phyloP scores from a whole-genome alignment of 2,113 vertebrate genomes.

The Noturus placidus region DNA sequence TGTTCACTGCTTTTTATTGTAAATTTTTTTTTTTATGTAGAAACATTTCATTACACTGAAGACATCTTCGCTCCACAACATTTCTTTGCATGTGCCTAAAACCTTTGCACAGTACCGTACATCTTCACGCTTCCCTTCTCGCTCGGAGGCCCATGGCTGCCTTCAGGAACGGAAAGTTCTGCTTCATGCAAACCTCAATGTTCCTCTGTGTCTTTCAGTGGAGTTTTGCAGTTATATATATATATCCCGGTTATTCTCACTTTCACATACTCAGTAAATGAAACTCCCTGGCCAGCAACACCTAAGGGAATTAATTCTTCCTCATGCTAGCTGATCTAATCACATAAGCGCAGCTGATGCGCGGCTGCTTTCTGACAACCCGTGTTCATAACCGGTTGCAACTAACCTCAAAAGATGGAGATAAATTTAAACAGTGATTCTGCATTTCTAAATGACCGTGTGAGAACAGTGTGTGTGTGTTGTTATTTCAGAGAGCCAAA shows the following conservation, averaged over 20 bases:
- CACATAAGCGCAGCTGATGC: not conserved
- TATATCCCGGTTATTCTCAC: slow-evolving; percentile 66
- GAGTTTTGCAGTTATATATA: slow-evolving; percentile 64
- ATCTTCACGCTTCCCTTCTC: not conserved
- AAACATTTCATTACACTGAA: too few relatives aligned
- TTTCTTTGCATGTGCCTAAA: too few relatives aligned
- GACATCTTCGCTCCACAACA: too few relatives aligned
- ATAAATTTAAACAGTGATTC: not conserved
- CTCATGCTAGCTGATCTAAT: not conserved
- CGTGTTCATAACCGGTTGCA: not conserved
- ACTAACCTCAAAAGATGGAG: not conserved
- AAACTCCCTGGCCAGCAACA: slow-evolving; percentile 55
- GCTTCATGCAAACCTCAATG: slow-evolving; percentile 50
- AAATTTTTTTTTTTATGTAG: too few relatives aligned
- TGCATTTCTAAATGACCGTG: slow-evolving; percentile 1
- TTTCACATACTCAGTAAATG: slow-evolving; percentile 70
- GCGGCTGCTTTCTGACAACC: not conserved
- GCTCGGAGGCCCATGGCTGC: slow-evolving; percentile 1
- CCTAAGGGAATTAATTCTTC: slow-evolving; percentile 25
- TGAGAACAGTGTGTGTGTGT: not conserved
- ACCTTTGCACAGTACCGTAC: not conserved
- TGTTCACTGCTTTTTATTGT: too few relatives aligned
- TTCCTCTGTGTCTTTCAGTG: slow-evolving; percentile 59
- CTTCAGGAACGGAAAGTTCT: slow-evolving; percentile 46
- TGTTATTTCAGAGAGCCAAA: not conserved